phyloP scores from a whole-genome alignment of 2,888 invertebrate species.

The Priocnemis perturbator region DNA sequence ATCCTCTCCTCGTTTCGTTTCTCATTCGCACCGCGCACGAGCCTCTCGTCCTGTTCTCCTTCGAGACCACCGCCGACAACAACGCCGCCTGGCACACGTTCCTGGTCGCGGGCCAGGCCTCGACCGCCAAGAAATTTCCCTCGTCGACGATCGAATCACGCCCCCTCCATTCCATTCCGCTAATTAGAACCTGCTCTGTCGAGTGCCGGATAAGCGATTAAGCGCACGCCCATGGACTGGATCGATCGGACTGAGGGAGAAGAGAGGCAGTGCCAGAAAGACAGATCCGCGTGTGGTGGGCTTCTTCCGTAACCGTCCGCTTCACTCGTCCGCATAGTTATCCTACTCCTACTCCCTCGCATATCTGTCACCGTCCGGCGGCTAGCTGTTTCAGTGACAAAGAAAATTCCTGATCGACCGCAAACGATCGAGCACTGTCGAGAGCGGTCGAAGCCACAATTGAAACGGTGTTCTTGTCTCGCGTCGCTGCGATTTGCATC shows the following conservation, averaged over 20 bases:
- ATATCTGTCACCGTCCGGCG: no score
- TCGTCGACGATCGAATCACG: conserved; percentile 57
- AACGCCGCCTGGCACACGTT: no score
- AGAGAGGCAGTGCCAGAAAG: neutral
- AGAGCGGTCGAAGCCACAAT: no score
- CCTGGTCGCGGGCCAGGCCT: neutral
- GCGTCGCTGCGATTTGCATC: no score
- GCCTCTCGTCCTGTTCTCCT: conserved; percentile 30
- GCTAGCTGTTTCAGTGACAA: conserved; percentile 1
- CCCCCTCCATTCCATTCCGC: conserved; percentile 60
- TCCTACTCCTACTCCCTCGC: no score
- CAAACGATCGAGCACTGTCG: no score
- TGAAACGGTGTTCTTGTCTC: no score
- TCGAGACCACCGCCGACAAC: neutral
- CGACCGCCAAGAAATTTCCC: conserved; percentile 42
- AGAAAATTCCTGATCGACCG: conserved; percentile 5
- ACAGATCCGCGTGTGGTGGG: neutral
- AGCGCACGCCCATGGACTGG: conserved; percentile 61
- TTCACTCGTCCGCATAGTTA: no score
- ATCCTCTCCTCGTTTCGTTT: conserved; percentile 30
- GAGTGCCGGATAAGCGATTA: conserved; percentile 64
- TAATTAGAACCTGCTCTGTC: conserved; percentile 70
- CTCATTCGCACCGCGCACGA: conserved; percentile 44
- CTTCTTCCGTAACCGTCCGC: no score
- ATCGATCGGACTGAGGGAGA: conserved; percentile 43